Evolutionary conservation across 2,113 vertebrate species (phyloP), one percentile per base, ranked within the genome.

Genomic region (Silurus asotus): DNA sequence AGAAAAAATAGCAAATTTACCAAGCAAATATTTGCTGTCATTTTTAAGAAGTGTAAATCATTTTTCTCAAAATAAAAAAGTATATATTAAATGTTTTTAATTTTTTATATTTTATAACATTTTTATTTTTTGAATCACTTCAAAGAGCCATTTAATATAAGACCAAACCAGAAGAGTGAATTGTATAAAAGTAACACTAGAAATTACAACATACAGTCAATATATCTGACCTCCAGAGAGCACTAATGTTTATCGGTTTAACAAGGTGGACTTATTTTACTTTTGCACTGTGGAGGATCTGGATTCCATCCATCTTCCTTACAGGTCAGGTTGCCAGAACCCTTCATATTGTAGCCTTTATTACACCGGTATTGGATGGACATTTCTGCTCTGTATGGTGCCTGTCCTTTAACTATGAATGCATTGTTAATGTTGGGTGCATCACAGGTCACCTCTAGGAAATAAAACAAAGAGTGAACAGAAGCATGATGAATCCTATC

Each of bases 301-400:
- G 94, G 90, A 1, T 0, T 37, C 94, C 94, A 94, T 5, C 77
- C 0, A 8, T 86, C 61, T 2, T 75, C n/a, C 0, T 0, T 25
- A 86, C 93, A 94, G 0, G 0, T 80, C 53, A 72, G 25, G 67
- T 9, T 10, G 3, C 15, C 23, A 15, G 0, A 0, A 23, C 92
- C 93, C 0, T 0, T 5, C 89, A 93, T 90, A 0, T 0, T 0
- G 51, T 84, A 88, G 56, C 82, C 76, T 51, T n/a, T 1, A 1
- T 45, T 15, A 69, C 88, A 86, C 53, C 69, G 5, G 51, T 51
- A 76, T 5, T 3, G 19, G 28, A 85, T 6, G 17, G 23, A 55
- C 64, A 6, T 20, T 3, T 48, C 51, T 9, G 58, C 58, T 37
- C 8, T 45, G 70, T 85, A 19, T 37, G 49, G 7, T 20, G 25